Base-by-base conservation (phyloP, 1,140 invertebrate species). In the Trigoniulus corallinus region DNA sequence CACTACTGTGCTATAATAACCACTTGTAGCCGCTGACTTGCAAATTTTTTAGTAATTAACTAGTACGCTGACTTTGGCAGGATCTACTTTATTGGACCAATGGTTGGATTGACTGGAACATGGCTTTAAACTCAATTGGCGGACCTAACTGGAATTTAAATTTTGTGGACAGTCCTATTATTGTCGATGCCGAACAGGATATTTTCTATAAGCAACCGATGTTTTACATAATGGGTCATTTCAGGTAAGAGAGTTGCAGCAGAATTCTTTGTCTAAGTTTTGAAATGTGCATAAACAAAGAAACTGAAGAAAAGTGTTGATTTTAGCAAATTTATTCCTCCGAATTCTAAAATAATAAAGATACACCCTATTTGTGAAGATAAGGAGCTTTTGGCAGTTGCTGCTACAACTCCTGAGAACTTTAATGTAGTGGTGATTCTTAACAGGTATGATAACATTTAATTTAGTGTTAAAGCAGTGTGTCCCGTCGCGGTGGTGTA, bases 91-190 rank as follows among this genome's bases (percentile, higher is more conserved):
- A 82, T 44, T 4, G 42, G 4, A 20, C 18, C 21, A 7, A 7
- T 18, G 79, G 83, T 2, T 89, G 85, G 85, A 72, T 85, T 3
- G 89, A 94, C 62, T 94, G 89, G 89, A 94, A 93, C 65, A 65
- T 93, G 0, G 81, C 77, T 20, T 64, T 93, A 15, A 72, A 87
- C 61, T 66, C 74, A 57, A 58, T 68, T n/a, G 88, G 88, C 43
- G 87, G 86, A 2, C 86, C 87, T 0, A 89, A 80, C 61, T 88
- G 80, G 76, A 75, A 75, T 0, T 61, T 77, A 2, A 86, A 88
- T 60, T 74, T 69, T 58, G 81, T 86, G 0, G 86, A 91, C 62
- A 67, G 84, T 1, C 72, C 86, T 0, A 77, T 92, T 25, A 74
- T 92, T 47, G 77, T 86, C 0, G 79, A 84, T 57, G 64, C 71